phyloP scores from a whole-genome alignment of 2,113 vertebrate genomes.

The Mesocricetus auratus region DNA sequence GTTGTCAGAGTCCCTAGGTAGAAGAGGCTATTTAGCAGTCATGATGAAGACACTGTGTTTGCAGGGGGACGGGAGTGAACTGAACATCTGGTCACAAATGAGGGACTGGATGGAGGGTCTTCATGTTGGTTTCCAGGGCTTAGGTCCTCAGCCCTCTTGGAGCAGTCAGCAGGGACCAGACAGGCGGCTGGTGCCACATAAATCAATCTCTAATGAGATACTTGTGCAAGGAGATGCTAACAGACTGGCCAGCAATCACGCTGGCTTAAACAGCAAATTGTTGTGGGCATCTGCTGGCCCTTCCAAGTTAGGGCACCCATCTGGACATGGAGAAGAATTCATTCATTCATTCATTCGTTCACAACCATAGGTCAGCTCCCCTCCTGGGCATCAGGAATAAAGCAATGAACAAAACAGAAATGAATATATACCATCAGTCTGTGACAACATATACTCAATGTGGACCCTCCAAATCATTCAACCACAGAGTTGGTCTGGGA shows the following conservation, averaged over 20 bases:
- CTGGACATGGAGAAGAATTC: background rate
- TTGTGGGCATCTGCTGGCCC: background rate
- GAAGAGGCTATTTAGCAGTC: accelerated
- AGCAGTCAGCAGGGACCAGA: background rate
- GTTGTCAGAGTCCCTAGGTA: accelerated
- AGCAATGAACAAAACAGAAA: background rate
- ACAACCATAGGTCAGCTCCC: background rate
- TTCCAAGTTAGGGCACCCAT: background rate
- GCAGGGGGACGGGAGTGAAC: background rate
- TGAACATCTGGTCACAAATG: constrained; percentile 31
- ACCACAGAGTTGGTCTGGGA: background rate
- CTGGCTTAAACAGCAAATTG: background rate
- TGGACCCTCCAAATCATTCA: background rate
- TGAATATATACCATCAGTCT: background rate
- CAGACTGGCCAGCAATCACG: background rate
- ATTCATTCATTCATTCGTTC: background rate
- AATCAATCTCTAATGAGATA: constrained; percentile 66
- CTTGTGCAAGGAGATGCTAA: background rate
- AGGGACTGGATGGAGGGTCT: background rate
- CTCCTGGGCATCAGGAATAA: constrained; percentile 8
- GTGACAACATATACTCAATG: background rate
- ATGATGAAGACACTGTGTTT: accelerated
- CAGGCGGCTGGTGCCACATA: constrained; percentile 52
- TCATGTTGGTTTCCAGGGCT: background rate
- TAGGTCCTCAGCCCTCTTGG: background rate